A percentile compares a stretch with the other conserved stretches of the same genome.
These are phyloP conservation scores for Agrypnus murinus DNA, from an alignment of 2,888 invertebrate genomes.

Conservation along the genomic window DNA sequence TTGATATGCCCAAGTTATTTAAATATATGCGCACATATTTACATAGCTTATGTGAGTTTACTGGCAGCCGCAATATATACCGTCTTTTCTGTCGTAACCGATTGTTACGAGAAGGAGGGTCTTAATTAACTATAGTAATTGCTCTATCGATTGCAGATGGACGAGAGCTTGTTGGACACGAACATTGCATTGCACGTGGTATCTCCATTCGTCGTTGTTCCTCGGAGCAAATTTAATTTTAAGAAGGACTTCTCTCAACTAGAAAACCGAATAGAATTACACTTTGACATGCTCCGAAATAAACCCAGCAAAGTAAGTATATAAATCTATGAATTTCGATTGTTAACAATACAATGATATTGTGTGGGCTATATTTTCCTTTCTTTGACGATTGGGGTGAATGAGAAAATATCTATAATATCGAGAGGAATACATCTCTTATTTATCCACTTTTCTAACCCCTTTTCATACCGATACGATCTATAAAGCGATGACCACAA, in stretches of 20 bases:
- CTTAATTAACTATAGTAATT: conserved; percentile 39
- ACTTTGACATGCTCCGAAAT: conserved; percentile 70
- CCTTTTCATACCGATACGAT: conserved; percentile 11
- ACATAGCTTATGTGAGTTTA: conserved; percentile 59
- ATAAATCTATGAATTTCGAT: conserved; percentile 11
- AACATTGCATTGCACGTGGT: conserved; percentile 72
- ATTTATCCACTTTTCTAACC: conserved; percentile 25
- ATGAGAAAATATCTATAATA: conserved; percentile 14
- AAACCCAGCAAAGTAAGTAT: conserved; percentile 62
- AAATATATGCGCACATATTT: conserved; percentile 66
- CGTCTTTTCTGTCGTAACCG: conserved; percentile 32
- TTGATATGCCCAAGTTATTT: conserved; percentile 63
- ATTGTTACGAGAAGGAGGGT: conserved; percentile 35
- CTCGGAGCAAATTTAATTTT: conserved; percentile 78
- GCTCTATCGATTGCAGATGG: conserved; percentile 70
- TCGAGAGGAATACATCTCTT: conserved; percentile 18
- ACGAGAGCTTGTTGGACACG: conserved; percentile 78
- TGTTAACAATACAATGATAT: conserved; percentile 26
- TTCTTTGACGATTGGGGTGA: conserved; percentile 22
- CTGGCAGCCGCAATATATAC: conserved; percentile 38
- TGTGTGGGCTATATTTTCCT: neutral
- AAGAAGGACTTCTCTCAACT: conserved; percentile 81
- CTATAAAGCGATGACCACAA: conserved; percentile 19
- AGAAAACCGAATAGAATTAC: conserved; percentile 79
- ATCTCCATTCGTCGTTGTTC: conserved; percentile 78